Conservation (phyloP, 2,888 invertebrate species). For the Macaria notata region DNA sequence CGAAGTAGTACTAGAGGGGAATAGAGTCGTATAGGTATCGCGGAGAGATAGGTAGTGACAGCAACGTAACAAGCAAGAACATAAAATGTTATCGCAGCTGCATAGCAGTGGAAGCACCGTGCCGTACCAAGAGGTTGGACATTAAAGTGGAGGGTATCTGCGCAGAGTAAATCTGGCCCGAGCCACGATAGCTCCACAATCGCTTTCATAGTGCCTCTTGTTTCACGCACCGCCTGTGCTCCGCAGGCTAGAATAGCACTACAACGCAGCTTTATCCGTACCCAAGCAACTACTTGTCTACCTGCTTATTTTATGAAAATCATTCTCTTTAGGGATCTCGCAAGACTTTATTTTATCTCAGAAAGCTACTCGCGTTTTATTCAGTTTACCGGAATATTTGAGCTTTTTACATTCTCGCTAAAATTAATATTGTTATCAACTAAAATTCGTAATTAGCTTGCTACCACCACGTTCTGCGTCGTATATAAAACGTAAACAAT, state of each 20-base stretch:
- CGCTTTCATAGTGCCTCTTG: slow-evolving; percentile 58
- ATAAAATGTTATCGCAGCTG: slow-evolving; percentile 40
- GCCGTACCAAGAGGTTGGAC: slow-evolving; percentile 54
- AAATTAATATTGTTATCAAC: no score
- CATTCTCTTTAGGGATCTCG: slow-evolving; percentile 2
- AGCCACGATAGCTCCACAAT: slow-evolving; percentile 56
- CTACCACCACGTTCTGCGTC: no score
- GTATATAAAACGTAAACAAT: not conserved
- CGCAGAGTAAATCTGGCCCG: slow-evolving; percentile 61
- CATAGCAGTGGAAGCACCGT: slow-evolving; percentile 43
- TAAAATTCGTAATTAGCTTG: no score
- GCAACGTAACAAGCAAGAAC: slow-evolving; percentile 19
- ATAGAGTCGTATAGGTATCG: not conserved
- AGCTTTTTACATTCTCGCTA: no score
- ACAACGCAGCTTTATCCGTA: slow-evolving; percentile 17
- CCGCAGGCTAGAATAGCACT: slow-evolving; percentile 52
- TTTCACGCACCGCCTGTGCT: slow-evolving; percentile 65
- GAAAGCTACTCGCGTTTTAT: not conserved
- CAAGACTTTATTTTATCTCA: slow-evolving; percentile 1
- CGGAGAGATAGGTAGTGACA: slow-evolving; percentile 7
- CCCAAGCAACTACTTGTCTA: slow-evolving; percentile 10
- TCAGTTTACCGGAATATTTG: not conserved
- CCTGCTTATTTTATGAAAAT: slow-evolving; percentile 11
- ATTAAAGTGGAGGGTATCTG: slow-evolving; percentile 62
- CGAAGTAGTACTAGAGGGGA: no score